These are phyloP conservation scores for Etia nguti DNA, from an alignment of 2,113 vertebrate genomes.

Conservation along the genomic window DNA sequence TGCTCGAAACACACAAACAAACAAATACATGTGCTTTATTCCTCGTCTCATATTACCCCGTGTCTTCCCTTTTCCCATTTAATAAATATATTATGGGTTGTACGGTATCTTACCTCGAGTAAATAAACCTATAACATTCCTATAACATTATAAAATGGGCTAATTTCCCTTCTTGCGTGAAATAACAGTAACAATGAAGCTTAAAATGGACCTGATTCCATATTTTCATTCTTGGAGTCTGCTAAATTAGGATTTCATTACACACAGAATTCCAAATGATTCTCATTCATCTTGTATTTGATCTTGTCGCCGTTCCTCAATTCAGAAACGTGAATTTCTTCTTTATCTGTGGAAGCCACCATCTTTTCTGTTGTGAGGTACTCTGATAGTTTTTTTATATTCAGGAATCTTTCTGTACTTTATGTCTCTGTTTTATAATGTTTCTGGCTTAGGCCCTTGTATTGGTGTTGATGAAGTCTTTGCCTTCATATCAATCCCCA, in stretches of 20 bases:
- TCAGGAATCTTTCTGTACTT: background rate
- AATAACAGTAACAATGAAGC: background rate
- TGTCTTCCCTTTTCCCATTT: background rate
- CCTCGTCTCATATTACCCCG: background rate
- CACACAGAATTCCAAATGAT: background rate
- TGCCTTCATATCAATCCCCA: background rate
- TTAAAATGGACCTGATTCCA: background rate
- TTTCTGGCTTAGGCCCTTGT: background rate
- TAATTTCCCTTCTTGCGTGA: accelerated
- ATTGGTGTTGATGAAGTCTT: background rate
- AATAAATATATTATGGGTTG: background rate
- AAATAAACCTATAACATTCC: background rate
- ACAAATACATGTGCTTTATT: background rate
- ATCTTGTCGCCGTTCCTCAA: background rate
- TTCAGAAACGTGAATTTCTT: background rate
- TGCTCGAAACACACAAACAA: background rate
- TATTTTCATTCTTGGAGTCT: background rate
- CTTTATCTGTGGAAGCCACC: background rate
- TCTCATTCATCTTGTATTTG: background rate
- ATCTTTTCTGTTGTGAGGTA: background rate
- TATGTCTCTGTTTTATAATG: background rate
- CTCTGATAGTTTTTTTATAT: background rate
- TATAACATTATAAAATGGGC: background rate
- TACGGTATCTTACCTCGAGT: background rate
- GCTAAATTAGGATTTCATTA: background rate